Percentiles rank a stretch among this genome's conserved stretches.
Conservation (phyloP, 2,797 vertebrate species). For the Sebastes hubbsi region DNA sequence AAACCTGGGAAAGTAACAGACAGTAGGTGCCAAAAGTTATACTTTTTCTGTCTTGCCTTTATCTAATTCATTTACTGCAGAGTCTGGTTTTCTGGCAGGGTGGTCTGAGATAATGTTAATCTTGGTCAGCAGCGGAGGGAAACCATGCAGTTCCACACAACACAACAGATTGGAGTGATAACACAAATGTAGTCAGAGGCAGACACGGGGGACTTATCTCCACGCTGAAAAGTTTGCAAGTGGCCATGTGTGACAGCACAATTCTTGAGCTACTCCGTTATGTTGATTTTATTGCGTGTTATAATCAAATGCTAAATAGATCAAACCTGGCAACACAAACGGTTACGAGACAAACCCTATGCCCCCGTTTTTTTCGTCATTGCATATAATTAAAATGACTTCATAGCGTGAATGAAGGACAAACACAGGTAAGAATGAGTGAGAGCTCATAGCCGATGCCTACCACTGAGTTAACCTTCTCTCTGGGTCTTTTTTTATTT, state of each 20-base stretch:
- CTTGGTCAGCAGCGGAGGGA: conserved; percentile 78
- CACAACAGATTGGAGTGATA: conserved; percentile 75
- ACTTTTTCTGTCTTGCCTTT: conserved; percentile 66
- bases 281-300: conserved; percentile 56
- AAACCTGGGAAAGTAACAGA: conserved; percentile 57
- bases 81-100: conserved; percentile 77
- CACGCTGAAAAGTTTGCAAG: conserved; percentile 69
- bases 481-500: conserved; percentile 49
- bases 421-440: conserved; percentile 14
- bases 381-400: conserved; percentile 3
- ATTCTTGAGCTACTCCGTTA: conserved; percentile 50
- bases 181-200: conserved; percentile 72
- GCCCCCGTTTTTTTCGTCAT: background rate
- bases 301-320: conserved; percentile 24
- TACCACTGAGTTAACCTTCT: conserved; percentile 57
- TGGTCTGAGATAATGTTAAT: conserved; percentile 82
- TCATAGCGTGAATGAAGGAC: conserved; percentile 29
- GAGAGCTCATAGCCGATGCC: conserved; percentile 22
- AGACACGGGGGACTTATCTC: conserved; percentile 72
- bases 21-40: conserved; percentile 61
- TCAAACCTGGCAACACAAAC: conserved; percentile 2
- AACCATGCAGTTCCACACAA: conserved; percentile 72
- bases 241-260: conserved; percentile 70
- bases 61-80: conserved; percentile 76
- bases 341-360: background rate